Evolutionary conservation across 2,888 invertebrate genomes (phyloP), one percentile per base, ranked within the genome.

Genomic region (Bombylius discolor): DNA sequence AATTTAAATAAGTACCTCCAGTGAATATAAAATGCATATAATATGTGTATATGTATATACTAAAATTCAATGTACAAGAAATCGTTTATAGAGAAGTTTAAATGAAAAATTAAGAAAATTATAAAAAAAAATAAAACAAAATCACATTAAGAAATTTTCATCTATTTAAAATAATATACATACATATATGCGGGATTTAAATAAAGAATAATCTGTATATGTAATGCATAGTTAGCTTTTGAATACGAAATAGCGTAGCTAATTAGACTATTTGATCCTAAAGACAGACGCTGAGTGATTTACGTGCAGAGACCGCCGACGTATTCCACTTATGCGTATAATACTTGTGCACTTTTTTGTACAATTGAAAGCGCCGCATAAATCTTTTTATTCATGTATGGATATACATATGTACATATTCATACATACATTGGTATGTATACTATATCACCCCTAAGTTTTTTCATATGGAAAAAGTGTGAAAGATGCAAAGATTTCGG

Each of bases 201-300:
- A 42, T 42, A 11, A 11, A 42, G 5, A 42, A 4, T 36, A 8
- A 5, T 36, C 23, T 23, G 23, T 23, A 23, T 3, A 23, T 23
- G 23, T 23, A 23, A 23, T 23, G 23, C 23, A 23, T 23, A 23
- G 23, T 23, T 23, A 23, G 23, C 23, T 23, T 23, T 23, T 8
- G 8, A 36, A 36, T 36, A 4, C 49, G 56, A 57, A 51, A 57
- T 59, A 54, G 56, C 59, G 53, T 56, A 44, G 59, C 59, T 59
- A 59, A 59, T 59, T 59, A 56, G 58, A 49, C 53, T 54, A 53
- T 59, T 59, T 51, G 52, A 44, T 50, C 50, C 23, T 46, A 34
- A 53, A 50, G 56, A 48, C 56, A 56, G 56, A 53, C 56, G 50
- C 52, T 47, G 52, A 52, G 50, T 56, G 56, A 56, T 56, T 56